phyloP scores from a whole-genome alignment of 2,888 invertebrate species.

The Troides aeacus region DNA sequence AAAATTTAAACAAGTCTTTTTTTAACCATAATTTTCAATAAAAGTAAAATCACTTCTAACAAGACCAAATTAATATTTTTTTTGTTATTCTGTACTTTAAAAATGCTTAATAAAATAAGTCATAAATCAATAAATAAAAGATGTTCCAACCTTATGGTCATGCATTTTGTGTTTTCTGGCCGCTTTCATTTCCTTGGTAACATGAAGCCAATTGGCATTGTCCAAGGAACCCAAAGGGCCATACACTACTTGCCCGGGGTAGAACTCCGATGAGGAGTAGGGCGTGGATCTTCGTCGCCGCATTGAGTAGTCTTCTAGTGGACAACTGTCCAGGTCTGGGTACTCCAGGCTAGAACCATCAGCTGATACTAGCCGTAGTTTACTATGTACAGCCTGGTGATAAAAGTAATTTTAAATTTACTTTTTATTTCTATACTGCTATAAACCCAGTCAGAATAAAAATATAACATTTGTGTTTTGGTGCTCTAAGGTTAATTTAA shows the following conservation, averaged over 20 bases:
- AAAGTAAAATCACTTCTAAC: too few relatives aligned
- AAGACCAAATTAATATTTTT: too few relatives aligned
- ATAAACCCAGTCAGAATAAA: too few relatives aligned
- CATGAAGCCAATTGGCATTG: conserved; percentile 89
- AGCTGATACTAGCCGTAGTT: conserved; percentile 82
- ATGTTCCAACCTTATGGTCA: conserved; percentile 68
- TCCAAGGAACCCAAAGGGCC: conserved; percentile 87
- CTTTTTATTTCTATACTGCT: too few relatives aligned
- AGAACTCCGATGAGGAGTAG: conserved; percentile 73
- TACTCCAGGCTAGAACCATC: conserved; percentile 84
- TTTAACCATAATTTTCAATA: too few relatives aligned
- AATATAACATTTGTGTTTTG: too few relatives aligned
- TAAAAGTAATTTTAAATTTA: conserved; percentile 8
- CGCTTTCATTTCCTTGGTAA: conserved; percentile 86
- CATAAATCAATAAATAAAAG: not conserved
- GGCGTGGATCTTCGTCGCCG: conserved; percentile 80
- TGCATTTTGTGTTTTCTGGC: conserved; percentile 81
- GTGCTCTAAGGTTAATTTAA: too few relatives aligned
- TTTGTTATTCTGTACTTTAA: too few relatives aligned
- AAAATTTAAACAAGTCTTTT: too few relatives aligned
- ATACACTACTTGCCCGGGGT: conserved; percentile 81
- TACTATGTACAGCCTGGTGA: conserved; percentile 81
- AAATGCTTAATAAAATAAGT: too few relatives aligned
- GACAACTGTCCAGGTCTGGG: conserved; percentile 84
- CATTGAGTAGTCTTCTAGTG: conserved; percentile 86